phyloP scores from a whole-genome alignment of 37 sponge, comb jelly and placozoan genomes.

The Beroe ovata region DNA sequence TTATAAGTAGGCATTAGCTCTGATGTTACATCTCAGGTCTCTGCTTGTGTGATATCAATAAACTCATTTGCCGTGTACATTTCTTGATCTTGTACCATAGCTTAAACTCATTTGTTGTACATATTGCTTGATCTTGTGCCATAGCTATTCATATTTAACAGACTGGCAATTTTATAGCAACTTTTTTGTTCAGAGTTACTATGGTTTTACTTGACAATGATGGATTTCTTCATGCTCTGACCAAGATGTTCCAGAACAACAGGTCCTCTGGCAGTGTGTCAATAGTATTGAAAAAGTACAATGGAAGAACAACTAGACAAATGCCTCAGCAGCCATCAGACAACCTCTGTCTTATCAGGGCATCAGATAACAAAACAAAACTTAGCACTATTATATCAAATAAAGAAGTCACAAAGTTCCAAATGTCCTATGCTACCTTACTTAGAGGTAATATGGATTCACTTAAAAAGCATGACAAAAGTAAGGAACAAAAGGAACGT shows the following conservation, averaged over 20 bases:
- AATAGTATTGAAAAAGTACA: conserved; percentile 13
- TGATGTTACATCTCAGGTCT: no score
- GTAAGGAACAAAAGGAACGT: conserved; percentile 48
- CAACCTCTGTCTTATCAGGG: conserved; percentile 34
- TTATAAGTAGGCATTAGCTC: no score
- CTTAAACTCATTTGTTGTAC: no score
- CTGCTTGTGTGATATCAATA: no score
- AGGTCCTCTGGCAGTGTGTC: conserved; percentile 47
- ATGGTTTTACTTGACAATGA: conserved; percentile 64
- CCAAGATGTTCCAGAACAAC: conserved; percentile 64
- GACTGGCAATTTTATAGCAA: no score
- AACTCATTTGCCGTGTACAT: no score
- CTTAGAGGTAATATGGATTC: conserved; percentile 52
- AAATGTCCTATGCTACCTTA: conserved; percentile 52
- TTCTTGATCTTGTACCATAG: no score
- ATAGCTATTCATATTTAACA: no score
- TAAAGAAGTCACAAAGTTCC: conserved; percentile 62
- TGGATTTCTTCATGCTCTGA: conserved; percentile 52
- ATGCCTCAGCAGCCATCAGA: not conserved
- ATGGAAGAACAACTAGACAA: conserved; percentile 55
- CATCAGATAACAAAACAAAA: conserved; percentile 47
- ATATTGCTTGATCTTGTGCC: no score
- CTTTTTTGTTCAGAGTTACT: not conserved
- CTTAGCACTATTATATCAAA: conserved; percentile 32
- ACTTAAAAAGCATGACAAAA: conserved; percentile 59